Evolutionary conservation across 2,888 invertebrate genomes (phyloP), one percentile per base, ranked within the genome.

Genomic region (Pasiphila rectangulata): DNA sequence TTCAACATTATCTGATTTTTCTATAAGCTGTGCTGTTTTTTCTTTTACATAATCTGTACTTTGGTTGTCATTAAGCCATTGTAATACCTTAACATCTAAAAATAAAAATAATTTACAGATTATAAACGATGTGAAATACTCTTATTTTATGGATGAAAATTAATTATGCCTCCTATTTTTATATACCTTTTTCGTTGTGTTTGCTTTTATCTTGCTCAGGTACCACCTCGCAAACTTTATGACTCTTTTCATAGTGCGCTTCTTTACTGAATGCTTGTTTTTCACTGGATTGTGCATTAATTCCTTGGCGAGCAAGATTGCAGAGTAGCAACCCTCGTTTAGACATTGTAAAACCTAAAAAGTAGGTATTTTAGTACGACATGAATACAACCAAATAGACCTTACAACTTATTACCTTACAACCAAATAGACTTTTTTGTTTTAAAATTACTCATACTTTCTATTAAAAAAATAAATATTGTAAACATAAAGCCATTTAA

Each of bases 251-350:
- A 27, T 15, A 38, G 17, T 38, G 38, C 16, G 15, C 27, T 38
- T 38, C 38, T 13, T 30, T 15, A 15, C 15, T 30, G 3, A 30
- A 30, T 24, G 16, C 41, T 34, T 41, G 13, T 13, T 41, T 41
- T 32, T 41, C 41, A 41, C 34, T 41, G 23, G 41, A 41, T 23
- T 23, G 24, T 24, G 32, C 29, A 41, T 41, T 41, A 19, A 41
- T 29, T 41, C 29, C 41, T 41, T 41, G 41, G 24, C 41, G 42
- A 13, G 42, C 42, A 35, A 42, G 42, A 19, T 34, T 42, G 34
- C 34, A 34, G 12, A 42, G 19, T 17, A 34, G 25, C 27, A 40
- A 19, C 29, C 19, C 34, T n/a, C 34, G 17, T 34, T 34, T 34
- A 29, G 21, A 13, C 34, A 34, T 34, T 34, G 17, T 35, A 35